These are phyloP conservation scores for Globia sparganii DNA, from an alignment of 2,888 invertebrate genomes.

Conservation along the genomic window DNA sequence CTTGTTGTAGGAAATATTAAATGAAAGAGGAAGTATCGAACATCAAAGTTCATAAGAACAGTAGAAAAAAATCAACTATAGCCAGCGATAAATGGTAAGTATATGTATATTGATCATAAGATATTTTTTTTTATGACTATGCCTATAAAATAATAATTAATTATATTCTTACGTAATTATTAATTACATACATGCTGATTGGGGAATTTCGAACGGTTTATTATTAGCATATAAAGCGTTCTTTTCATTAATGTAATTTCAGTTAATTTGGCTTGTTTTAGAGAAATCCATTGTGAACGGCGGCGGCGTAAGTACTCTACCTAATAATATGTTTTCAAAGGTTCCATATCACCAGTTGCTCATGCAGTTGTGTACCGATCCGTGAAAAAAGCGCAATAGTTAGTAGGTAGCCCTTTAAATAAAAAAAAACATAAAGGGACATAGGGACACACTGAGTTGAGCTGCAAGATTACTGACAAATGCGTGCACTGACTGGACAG, in stretches of 20 bases:
- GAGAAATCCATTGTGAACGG: background rate
- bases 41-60: slow-evolving; percentile 49
- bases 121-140: slow-evolving; percentile 27
- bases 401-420: no score
- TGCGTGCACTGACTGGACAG: background rate
- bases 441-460: background rate
- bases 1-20: slow-evolving; percentile 30
- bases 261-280: slow-evolving; percentile 10
- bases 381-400: no score
- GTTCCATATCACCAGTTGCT: no score
- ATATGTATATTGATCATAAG: slow-evolving; percentile 21
- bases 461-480: background rate
- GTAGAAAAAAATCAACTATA: slow-evolving; percentile 14
- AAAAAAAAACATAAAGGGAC: background rate
- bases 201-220: slow-evolving; percentile 31
- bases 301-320: background rate
- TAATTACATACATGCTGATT: slow-evolving; percentile 43
- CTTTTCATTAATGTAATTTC: slow-evolving; percentile 29
- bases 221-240: slow-evolving; percentile 44
- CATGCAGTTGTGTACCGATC: background rate
- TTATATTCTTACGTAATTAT: slow-evolving; percentile 38
- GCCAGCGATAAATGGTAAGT: slow-evolving; percentile 14
- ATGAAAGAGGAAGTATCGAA: slow-evolving; percentile 44
- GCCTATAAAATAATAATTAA: slow-evolving; percentile 42
- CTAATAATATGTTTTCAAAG: background rate